Evolutionary conservation across 2,888 invertebrate genomes (phyloP).

Genomic region (Hybos culiciformis): DNA sequence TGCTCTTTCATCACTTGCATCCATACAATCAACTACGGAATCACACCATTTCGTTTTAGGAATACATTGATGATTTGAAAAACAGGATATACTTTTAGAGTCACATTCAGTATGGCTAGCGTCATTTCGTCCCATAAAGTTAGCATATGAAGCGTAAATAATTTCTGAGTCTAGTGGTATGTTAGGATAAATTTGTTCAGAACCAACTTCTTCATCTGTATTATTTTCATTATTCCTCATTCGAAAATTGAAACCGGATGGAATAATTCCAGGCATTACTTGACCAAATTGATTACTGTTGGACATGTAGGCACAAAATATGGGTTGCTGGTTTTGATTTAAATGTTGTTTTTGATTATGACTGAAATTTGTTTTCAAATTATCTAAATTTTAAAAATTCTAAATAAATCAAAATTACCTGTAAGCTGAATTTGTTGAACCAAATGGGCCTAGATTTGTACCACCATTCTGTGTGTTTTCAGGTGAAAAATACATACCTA

Average conservation of each 20-base stretch:
- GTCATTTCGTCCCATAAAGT: conserved; percentile 16
- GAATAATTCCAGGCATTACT: no score
- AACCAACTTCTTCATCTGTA: conserved; percentile 28
- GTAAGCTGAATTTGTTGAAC: no score
- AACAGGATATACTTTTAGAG: conserved; percentile 24
- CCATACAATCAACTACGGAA: conserved; percentile 55
- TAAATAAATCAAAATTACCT: no score
- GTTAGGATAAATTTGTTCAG: conserved; percentile 21
- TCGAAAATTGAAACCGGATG: conserved; percentile 9
- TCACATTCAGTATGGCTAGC: conserved; percentile 17
- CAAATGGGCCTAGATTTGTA: no score
- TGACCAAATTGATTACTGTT: conserved; percentile 8
- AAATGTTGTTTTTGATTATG: no score
- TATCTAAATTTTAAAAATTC: no score
- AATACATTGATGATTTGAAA: conserved; percentile 39
- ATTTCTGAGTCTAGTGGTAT: conserved; percentile 25
- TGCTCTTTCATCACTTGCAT: conserved; percentile 61
- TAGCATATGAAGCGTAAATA: conserved; percentile 31
- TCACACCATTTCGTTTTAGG: conserved; percentile 52
- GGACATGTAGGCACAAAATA: conserved; percentile 31
- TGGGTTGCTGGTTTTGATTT: conserved; percentile 20
- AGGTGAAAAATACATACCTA: no score
- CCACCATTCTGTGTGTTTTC: no score
- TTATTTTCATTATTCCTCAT: conserved; percentile 16
- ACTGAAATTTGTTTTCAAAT: no score